Evolutionary conservation across 2,113 vertebrate species (phyloP), one percentile per base, ranked within the genome.

Genomic region (Syrmaticus mikado): DNA sequence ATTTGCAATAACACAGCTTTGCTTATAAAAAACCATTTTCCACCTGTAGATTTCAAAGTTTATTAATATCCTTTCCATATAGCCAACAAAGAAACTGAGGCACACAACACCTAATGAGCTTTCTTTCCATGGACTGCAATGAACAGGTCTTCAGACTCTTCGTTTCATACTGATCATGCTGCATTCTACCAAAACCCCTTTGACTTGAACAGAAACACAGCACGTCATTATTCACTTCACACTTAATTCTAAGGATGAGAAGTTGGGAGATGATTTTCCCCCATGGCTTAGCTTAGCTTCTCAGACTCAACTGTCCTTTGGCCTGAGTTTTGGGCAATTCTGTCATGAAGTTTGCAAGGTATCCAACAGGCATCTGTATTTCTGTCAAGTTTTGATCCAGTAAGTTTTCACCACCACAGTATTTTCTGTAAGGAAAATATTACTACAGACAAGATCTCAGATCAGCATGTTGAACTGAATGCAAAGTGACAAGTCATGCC

Each of bases 371-470:
- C 50, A 86, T 1, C 9, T 57, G 55, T 55, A 91, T 73, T 85
- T 86, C 55, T 92, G 73, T 91, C 78, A 79, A 79, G 79, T 87
- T 85, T 65, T 85, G 68, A 82, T 82, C 72, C 88, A 70, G 76
- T 79, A 90, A 76, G 75, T 58, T 95, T 84, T 87, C 85, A 94
- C n/a, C 87, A 94, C 45, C 40, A 91, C 8, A 87, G 53, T 83
- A 72, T 90, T 65, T 86, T 96, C 92, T 95, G 85, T 72, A 95
- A 95, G 92, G 93, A 94, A 97, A 96, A 94, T 45, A 88, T 94
- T 79, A 81, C 90, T 91, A 77, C 81, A 95, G 78, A 94, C 43
- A 76, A 92, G 43, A 84, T 50, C 73, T 95, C 48, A 71, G 78
- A 73, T 72, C 57, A 91, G 41, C 60, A 73, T 3, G 43, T 27